A percentile compares a stretch with the other conserved stretches of the same genome.
Evolutionary conservation across 1,140 invertebrate species (phyloP).

Genomic region (Ips typographus): DNA sequence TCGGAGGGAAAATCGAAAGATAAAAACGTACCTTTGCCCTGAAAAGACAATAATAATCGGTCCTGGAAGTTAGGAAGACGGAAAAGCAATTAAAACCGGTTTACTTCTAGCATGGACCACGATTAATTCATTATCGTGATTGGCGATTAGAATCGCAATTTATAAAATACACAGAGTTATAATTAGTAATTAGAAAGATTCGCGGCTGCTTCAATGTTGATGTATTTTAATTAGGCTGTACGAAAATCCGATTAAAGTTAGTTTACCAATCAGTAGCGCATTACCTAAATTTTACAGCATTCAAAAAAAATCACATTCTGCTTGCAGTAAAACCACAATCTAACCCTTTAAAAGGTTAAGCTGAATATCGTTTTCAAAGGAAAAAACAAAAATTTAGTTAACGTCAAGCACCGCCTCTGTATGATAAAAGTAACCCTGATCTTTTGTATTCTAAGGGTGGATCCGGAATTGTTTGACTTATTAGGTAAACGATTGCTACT

Average conservation of each 20-base stretch:
- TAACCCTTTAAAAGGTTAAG: too few species aligned
- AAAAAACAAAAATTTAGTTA: too few species aligned
- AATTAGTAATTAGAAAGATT: conserved; percentile 52
- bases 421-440: not conserved
- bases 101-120: conserved; percentile 45
- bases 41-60: conserved; percentile 39
- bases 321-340: too few species aligned
- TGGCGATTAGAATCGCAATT: conserved; percentile 53
- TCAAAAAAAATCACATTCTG: not conserved
- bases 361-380: too few species aligned
- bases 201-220: conserved; percentile 40
- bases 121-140: conserved; percentile 53
- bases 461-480: not conserved
- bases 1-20: conserved; percentile 16
- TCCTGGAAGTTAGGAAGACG: conserved; percentile 43
- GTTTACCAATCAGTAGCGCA: conserved; percentile 31
- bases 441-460: not conserved
- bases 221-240: conserved; percentile 51
- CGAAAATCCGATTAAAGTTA: conserved; percentile 50
- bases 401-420: too few species aligned
- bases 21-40: conserved; percentile 35
- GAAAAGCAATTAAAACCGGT: conserved; percentile 49
- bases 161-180: conserved; percentile 53
- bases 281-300: conserved; percentile 20
- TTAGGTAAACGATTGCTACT: conserved; percentile 41